Evolutionary conservation across 2,888 invertebrate genomes (phyloP).

Genomic region (Mesochorus sp.): DNA sequence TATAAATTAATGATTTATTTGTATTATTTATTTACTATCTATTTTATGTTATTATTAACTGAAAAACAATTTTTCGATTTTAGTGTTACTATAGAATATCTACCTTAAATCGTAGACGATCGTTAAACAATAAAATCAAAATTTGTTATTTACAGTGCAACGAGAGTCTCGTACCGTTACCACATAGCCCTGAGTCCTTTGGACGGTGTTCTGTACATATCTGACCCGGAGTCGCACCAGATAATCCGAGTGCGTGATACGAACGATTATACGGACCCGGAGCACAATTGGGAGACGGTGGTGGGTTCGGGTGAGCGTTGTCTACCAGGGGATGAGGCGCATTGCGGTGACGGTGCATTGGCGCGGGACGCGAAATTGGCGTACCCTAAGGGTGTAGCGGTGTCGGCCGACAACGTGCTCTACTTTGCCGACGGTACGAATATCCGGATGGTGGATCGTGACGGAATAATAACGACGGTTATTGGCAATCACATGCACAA

Average conservation of each 20-base stretch:
- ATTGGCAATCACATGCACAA: constrained; percentile 97
- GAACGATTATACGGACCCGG: constrained; percentile 92
- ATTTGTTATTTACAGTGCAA: constrained; percentile 86
- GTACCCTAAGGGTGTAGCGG: constrained; percentile 98
- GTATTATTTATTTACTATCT: too few species aligned
- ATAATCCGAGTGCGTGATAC: constrained; percentile 93
- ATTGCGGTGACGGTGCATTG: constrained; percentile 97
- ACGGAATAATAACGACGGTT: constrained; percentile 95
- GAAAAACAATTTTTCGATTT: too few species aligned
- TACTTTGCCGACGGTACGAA: constrained; percentile 98
- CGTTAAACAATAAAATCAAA: not conserved
- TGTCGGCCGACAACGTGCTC: constrained; percentile 94
- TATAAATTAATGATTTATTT: too few species aligned
- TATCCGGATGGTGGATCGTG: constrained; percentile 95
- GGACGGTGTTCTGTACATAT: constrained; percentile 96
- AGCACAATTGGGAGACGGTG: constrained; percentile 96
- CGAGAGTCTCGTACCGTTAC: constrained; percentile 97
- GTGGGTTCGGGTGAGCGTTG: constrained; percentile 98
- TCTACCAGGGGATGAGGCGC: constrained; percentile 95
- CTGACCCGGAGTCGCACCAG: constrained; percentile 97
- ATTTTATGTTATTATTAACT: too few species aligned
- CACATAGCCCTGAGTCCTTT: constrained; percentile 98
- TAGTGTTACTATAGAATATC: too few species aligned
- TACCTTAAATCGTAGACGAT: too few species aligned
- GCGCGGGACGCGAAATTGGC: constrained; percentile 97